These are phyloP conservation scores for Melanerpes aurifrons DNA, from an alignment of 2,113 vertebrate genomes.

Conservation along the genomic window DNA sequence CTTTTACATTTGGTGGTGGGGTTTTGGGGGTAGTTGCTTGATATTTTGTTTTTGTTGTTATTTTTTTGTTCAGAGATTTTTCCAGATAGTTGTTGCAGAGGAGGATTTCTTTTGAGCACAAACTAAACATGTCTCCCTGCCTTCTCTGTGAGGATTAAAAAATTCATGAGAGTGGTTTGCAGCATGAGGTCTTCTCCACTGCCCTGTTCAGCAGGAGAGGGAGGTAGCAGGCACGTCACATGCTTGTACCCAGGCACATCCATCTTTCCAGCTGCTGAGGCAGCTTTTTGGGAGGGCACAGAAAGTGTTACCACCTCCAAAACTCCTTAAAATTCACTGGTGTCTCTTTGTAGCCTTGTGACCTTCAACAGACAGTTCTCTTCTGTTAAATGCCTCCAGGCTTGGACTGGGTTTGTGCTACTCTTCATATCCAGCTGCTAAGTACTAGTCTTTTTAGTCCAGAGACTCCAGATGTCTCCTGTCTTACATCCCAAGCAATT, in stretches of 20 bases:
- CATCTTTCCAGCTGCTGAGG: background rate
- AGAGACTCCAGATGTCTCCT: background rate
- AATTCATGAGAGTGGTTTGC: background rate
- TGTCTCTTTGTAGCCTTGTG: background rate
- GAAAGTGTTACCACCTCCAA: background rate
- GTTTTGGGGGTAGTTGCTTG: background rate
- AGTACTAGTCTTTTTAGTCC: background rate
- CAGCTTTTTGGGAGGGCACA: background rate
- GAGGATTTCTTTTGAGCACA: background rate
- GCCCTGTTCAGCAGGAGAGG: background rate
- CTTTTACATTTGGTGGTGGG: accelerated
- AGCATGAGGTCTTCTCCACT: background rate
- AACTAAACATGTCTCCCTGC: background rate
- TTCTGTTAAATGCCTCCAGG: background rate
- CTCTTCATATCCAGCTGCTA: background rate
- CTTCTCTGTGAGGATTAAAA: background rate
- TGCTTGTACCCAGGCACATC: accelerated
- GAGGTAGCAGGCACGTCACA: background rate
- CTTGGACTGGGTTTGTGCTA: background rate
- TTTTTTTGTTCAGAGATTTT: too few species aligned
- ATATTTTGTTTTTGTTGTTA: background rate
- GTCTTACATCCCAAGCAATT: background rate
- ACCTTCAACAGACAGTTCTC: background rate
- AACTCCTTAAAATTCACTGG: background rate
- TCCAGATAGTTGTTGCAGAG: background rate